Base-by-base conservation (phyloP, 1,140 invertebrate genomes). In the Xylocopa sonorina region DNA sequence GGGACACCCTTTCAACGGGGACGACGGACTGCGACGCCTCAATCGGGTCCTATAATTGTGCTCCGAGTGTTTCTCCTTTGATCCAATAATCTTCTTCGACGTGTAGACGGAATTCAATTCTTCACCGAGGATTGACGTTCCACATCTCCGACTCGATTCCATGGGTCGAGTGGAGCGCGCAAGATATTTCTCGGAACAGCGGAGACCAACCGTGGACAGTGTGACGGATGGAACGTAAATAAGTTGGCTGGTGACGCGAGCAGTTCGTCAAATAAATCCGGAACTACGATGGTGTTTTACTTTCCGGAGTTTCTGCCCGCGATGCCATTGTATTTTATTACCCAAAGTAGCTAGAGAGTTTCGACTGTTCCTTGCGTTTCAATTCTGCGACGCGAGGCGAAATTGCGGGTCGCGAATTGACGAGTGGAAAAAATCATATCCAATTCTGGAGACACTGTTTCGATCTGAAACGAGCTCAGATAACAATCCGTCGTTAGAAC, bases 201-300 rank as follows among this genome's bases (percentile, higher is more conserved):
- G 2, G 3, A 16, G 21, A 51, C 0, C 1, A 16, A 64, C 64
- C 16, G 14, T 18, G 43, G 3, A 27, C 9, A 1, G 3, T 12
- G 3, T 3, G n/a, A 34, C 29, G 34, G 27, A n/a, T 34, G 24
- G 27, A 63, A 53, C 29, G 32, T 41, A 64, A 41, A 64, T 64
- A 51, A 5, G 21, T 18, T 27, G 29, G 18, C 14, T 3, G 24
- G 18, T 29, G 24, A 29, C 24, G 12, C 10, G 16, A 9, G 2
- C 1, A 2, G 27, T 41, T 12, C n/a, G 43, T 74, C 58, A n/a
- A 64, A 38, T 41, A 64, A 75, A 74, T 43, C 24, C 24, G 24
- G 24, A 24, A 2, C 10, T 21, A 24, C 0, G 9, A n/a, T 29
- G 72, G 34, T 55, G 43, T 75, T 75, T 75, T 55, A 53, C 24